phyloP scores from a whole-genome alignment of 2,888 invertebrate species.

The Luperina testacea region DNA sequence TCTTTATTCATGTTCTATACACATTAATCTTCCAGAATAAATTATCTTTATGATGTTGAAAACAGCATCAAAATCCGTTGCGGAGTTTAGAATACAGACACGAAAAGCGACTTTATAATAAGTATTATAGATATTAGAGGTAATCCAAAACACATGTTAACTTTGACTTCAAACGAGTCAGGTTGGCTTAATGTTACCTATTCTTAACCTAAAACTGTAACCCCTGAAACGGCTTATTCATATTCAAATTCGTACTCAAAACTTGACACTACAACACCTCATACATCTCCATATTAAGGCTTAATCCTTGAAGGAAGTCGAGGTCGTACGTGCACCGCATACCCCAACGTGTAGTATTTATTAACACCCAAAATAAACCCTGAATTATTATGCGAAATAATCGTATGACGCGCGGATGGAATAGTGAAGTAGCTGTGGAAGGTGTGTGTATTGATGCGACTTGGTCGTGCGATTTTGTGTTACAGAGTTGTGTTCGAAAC shows the following conservation, averaged over 20 bases:
- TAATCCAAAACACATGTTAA: slow-evolving; percentile 2
- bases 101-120: neutral
- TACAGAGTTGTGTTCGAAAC: neutral
- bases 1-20: too few relatives aligned
- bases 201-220: slow-evolving; percentile 13
- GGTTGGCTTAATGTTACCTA: slow-evolving; percentile 32
- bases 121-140: neutral
- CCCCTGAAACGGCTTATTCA: slow-evolving; percentile 41
- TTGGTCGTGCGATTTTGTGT: slow-evolving; percentile 29
- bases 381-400: slow-evolving; percentile 66
- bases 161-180: slow-evolving; percentile 22
- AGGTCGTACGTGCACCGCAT: slow-evolving; percentile 62
- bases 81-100: too few relatives aligned
- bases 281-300: slow-evolving; percentile 52
- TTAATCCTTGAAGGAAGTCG: slow-evolving; percentile 59
- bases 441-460: slow-evolving; percentile 10
- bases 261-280: slow-evolving; percentile 59
- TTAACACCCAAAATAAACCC: slow-evolving; percentile 59
- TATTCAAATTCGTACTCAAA: slow-evolving; percentile 52
- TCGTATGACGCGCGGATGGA: slow-evolving; percentile 47
- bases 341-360: slow-evolving; percentile 31
- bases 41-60: too few relatives aligned
- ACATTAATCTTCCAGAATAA: too few relatives aligned
- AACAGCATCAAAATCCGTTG: too few relatives aligned
- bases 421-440: slow-evolving; percentile 50